Conservation (phyloP, 2,888 invertebrate genomes). For the Cataglyphis albicans region DNA sequence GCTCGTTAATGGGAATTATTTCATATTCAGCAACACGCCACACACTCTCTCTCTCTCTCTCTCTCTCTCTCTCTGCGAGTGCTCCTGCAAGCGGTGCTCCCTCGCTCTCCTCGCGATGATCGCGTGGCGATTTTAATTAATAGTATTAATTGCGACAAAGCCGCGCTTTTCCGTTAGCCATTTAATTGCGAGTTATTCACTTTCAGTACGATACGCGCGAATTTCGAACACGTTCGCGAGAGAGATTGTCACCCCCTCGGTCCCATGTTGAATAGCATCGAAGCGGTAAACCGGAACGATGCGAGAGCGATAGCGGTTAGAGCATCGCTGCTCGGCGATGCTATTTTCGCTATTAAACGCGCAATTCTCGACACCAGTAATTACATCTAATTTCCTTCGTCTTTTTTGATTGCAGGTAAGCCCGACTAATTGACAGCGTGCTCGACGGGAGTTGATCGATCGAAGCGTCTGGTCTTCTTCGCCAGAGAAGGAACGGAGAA, state of each 20-base stretch:
- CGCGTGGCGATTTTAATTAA: conserved; percentile 49
- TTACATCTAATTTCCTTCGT: conserved; percentile 50
- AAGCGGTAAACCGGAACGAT: conserved; percentile 43
- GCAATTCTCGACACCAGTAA: conserved; percentile 31
- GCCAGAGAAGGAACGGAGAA: conserved; percentile 4
- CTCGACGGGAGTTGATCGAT: conserved; percentile 41
- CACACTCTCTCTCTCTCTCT: too few relatives aligned
- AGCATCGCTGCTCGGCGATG: conserved; percentile 23
- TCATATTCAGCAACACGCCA: conserved; percentile 30
- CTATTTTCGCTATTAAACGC: conserved; percentile 45
- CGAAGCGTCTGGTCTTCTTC: conserved; percentile 1
- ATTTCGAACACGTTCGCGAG: conserved; percentile 41
- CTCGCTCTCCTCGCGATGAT: conserved; percentile 17
- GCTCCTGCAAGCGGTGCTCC: not conserved
- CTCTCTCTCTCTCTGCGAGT: not conserved
- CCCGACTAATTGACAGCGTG: conserved; percentile 43
- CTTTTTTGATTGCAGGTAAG: conserved; percentile 68
- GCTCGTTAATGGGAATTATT: conserved; percentile 46
- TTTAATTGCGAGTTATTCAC: conserved; percentile 56
- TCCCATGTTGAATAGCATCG: conserved; percentile 24
- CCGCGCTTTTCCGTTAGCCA: conserved; percentile 40
- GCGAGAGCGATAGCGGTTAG: conserved; percentile 35
- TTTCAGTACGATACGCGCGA: conserved; percentile 40
- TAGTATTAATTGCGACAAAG: conserved; percentile 57
- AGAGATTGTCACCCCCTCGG: conserved; percentile 3